These are phyloP conservation scores for Calephelis virginiensis DNA, from an alignment of 1,140 invertebrate species.

Conservation along the genomic window DNA sequence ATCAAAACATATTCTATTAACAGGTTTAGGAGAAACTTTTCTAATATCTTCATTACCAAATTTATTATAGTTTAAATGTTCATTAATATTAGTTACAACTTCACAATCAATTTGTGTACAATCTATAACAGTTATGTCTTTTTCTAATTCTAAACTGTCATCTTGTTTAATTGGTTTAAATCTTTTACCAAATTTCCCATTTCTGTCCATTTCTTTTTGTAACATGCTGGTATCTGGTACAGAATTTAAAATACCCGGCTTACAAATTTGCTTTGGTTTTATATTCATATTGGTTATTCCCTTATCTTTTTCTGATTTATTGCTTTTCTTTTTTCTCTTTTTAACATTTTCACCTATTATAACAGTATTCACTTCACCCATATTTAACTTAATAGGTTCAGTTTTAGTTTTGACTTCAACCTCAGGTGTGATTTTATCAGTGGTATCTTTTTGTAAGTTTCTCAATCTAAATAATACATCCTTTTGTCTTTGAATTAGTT, in stretches of 20 bases:
- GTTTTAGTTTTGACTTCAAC: slow-evolving; percentile 12
- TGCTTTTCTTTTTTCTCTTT: slow-evolving; percentile 25
- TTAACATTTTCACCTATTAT: slow-evolving; percentile 27
- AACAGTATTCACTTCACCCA: slow-evolving; percentile 55
- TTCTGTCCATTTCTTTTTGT: not conserved
- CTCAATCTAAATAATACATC: slow-evolving; percentile 77
- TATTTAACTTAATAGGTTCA: slow-evolving; percentile 45
- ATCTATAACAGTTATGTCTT: slow-evolving; percentile 51
- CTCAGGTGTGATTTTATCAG: slow-evolving; percentile 12
- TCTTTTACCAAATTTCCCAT: slow-evolving; percentile 15
- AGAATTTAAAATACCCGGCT: too few relatives aligned
- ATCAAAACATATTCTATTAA: slow-evolving; percentile 63
- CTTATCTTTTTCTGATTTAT: slow-evolving; percentile 18
- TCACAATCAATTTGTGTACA: slow-evolving; percentile 50
- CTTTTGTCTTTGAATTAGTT: slow-evolving; percentile 84
- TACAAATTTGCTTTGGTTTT: too few relatives aligned
- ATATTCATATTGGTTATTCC: not conserved
- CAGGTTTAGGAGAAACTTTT: slow-evolving; percentile 44
- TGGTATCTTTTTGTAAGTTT: slow-evolving; percentile 42
- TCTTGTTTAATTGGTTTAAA: slow-evolving; percentile 5
- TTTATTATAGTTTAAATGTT: slow-evolving; percentile 56
- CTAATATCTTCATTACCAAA: slow-evolving; percentile 57
- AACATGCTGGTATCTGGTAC: not conserved
- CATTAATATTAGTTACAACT: slow-evolving; percentile 57
- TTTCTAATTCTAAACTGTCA: slow-evolving; percentile 17